These are phyloP conservation scores for Musca vetustissima DNA, from an alignment of 1,140 invertebrate genomes.

Conservation along the genomic window DNA sequence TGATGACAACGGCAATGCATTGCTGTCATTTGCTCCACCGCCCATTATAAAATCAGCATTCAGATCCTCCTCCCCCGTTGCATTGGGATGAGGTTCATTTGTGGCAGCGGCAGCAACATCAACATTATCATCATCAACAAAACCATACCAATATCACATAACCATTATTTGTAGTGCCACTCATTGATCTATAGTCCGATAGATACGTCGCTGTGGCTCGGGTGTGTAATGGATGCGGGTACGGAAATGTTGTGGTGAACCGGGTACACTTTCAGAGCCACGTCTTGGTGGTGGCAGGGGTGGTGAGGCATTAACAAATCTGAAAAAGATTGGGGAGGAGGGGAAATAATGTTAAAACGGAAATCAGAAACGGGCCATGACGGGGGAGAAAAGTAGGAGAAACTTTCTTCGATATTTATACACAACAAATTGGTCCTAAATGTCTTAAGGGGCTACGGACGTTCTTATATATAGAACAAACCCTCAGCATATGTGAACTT, in stretches of 20 bases:
- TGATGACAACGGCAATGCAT: neutral
- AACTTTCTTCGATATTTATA: no score
- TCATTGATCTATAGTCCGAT: conserved; percentile 60
- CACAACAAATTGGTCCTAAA: no score
- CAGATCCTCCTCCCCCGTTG: neutral
- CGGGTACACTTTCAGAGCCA: conserved; percentile 69
- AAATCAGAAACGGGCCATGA: no score
- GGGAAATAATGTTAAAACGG: no score
- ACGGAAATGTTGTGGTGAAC: conserved; percentile 68
- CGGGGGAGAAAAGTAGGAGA: no score
- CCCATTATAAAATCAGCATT: neutral
- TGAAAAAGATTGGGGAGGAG: no score
- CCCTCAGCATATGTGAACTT: no score
- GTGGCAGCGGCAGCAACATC: neutral
- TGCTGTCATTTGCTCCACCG: no score
- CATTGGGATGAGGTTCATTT: neutral
- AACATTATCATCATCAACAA: conserved; percentile 39
- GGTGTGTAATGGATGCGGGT: conserved; percentile 71
- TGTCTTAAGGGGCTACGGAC: no score
- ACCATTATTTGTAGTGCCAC: conserved; percentile 56
- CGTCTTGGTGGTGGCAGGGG: conserved; percentile 71
- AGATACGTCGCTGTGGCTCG: conserved; percentile 69
- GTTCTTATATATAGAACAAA: no score
- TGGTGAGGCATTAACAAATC: conserved; percentile 68
- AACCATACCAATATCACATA: conserved; percentile 56